A percentile compares a stretch with the other conserved stretches of the same genome.
Evolutionary conservation across 2,113 vertebrate genomes (phyloP).

Genomic region (Dunckerocampus dactyliophorus): DNA sequence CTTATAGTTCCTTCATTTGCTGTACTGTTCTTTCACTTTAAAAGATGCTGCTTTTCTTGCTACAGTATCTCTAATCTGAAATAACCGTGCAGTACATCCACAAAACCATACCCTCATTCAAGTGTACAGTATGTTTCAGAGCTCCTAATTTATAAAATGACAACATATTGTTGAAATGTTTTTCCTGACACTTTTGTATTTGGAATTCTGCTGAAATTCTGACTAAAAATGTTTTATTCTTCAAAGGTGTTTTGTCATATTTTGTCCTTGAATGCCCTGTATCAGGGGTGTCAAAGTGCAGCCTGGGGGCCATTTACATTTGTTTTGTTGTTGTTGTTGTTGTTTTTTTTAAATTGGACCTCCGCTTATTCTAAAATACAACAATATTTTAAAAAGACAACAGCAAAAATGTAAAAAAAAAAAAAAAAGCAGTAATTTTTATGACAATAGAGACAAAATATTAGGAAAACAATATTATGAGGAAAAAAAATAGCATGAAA

Average conservation of each 20-base stretch:
- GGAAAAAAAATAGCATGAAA: no score
- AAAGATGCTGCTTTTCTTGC: conserved; percentile 27
- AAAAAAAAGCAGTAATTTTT: no score
- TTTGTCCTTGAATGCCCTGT: conserved; percentile 1
- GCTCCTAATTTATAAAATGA: conserved; percentile 65
- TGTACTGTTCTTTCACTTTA: conserved; percentile 14
- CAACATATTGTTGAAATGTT: conserved; percentile 50
- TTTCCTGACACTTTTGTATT: conserved; percentile 58
- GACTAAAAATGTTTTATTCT: conserved; percentile 56
- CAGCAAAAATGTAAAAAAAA: no score
- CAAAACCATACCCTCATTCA: conserved; percentile 24
- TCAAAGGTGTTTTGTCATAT: conserved; percentile 24
- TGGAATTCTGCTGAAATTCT: conserved; percentile 45
- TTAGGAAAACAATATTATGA: no score
- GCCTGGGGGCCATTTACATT: no score
- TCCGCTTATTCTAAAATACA: no score
- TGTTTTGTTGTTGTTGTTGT: no score
- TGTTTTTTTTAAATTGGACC: no score
- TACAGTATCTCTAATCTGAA: neutral
- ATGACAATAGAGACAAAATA: no score
- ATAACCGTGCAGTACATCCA: conserved; percentile 9
- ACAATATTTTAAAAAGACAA: no score
- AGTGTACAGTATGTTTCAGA: conserved; percentile 51
- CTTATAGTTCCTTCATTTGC: neutral
- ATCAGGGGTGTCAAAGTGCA: no score